Evolutionary conservation across 1,140 invertebrate species (phyloP), one percentile per base, ranked within the genome.

Genomic region (Papilio helenus): DNA sequence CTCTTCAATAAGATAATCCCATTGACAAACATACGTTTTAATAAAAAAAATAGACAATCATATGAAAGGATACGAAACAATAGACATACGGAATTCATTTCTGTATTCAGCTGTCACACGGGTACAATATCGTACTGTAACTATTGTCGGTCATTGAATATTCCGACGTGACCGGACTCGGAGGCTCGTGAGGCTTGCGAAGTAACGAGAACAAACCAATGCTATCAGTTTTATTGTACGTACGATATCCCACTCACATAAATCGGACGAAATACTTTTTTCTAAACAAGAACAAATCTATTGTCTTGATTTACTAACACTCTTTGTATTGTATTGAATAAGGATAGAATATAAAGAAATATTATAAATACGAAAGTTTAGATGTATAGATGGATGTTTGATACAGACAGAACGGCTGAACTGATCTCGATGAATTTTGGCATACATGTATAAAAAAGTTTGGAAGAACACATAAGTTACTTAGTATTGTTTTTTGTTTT

Each of bases 141-240:
- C 58, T 61, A 65, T 65, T 29, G 26, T 65, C 26, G 61, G 61
- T 29, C 61, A 29, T 65, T 65, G 61, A 65, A 65, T 65, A 65
- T 65, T 29, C 61, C 23, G 23, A 65, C 61, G 61, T 65, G 61
- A 65, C 61, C 61, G 23, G 61, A 65, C 61, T 65, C 18, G 1
- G 10, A 55, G 51, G 51, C 51, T 55, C 51, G 51, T n/a, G 61
- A 65, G 61, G 61, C 26, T 65, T 29, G 14, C 26, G 14, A 26
- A 10, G 61, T 65, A 65, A 65, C 61, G 61, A 29, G 61, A 65
- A 65, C 61, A 65, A 65, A 65, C 23, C 3, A 14, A 3, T 26
- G 10, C 23, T 65, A 65, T 65, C 61, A 65, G 26, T 26, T 65
- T 65, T 65, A 65, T 65, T 65, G 61, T 65, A 26, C 61, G 61